A percentile compares a stretch with the other conserved stretches of the same genome.
Evolutionary conservation across 2,113 vertebrate species (phyloP).

Genomic region (Albula goreensis): DNA sequence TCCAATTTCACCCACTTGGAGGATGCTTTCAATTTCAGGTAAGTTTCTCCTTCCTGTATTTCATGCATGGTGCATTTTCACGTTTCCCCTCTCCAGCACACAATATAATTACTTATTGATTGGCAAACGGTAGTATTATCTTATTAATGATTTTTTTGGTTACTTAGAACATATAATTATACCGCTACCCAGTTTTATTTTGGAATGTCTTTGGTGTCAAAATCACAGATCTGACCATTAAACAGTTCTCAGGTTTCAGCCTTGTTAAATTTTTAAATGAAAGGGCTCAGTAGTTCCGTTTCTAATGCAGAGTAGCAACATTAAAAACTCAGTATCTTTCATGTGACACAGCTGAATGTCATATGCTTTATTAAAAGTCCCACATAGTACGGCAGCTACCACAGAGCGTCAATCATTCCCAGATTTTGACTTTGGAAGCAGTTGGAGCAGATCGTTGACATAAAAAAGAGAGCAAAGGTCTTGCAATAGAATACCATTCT

Average conservation of each 20-base stretch:
- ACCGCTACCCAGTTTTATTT: neutral
- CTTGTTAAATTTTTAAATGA: neutral
- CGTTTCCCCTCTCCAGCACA: neutral
- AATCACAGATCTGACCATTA: neutral
- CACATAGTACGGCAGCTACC: neutral
- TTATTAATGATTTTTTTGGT: neutral
- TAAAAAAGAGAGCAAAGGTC: conserved; percentile 31
- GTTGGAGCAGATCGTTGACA: conserved; percentile 57
- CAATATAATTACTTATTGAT: conserved; percentile 11
- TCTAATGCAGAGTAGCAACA: neutral
- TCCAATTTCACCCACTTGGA: conserved; percentile 4
- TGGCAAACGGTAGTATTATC: no score
- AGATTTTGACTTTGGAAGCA: conserved; percentile 19
- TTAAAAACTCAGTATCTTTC: neutral
- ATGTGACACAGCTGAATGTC: neutral
- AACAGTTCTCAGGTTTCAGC: neutral
- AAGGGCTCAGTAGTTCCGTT: neutral
- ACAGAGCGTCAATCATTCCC: neutral
- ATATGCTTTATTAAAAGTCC: neutral
- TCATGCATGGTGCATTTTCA: neutral
- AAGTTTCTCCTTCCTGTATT: neutral
- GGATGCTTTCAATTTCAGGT: neutral
- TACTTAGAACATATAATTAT: neutral
- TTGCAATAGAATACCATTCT: conserved; percentile 43
- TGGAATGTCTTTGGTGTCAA: neutral